Evolutionary conservation across 2,888 invertebrate genomes (phyloP), one percentile per base, ranked within the genome.

Genomic region (Cyrtodaria siliqua): DNA sequence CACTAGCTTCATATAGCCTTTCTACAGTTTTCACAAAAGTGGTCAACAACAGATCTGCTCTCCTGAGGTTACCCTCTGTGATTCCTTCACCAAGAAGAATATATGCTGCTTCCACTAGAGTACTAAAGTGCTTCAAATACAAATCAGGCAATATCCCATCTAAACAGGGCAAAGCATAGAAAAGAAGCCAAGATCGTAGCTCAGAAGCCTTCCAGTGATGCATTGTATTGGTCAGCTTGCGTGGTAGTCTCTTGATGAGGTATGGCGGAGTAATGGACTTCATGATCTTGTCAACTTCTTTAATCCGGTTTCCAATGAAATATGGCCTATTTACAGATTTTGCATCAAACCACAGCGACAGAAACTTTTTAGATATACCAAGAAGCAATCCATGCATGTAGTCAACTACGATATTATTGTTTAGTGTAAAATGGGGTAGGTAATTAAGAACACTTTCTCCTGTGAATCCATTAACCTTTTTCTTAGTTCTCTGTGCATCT

Each of bases 171-270:
- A 77, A 14, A n/a, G 73, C 55, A 47, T 77, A 80, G 38, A 73
- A n/a, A n/a, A n/a, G n/a, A n/a, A n/a, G n/a, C n/a, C n/a, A n/a
- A n/a, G n/a, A n/a, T n/a, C n/a, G n/a, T 8, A 71, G 38, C 33
- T 77, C 77, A 33, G 81, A 77, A 14, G 73, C 78, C 29, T 78
- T 82, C 72, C 71, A 78, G 59, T 78, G 71, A 16, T 56, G 52
- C 12, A 66, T 24, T 33, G 64, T 75, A 26, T 67, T 66, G 6
- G 52, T 23, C 12, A 82, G 44, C 16, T 40, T 60, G 24, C 78
- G 42, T 61, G 81, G 78, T 20, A 60, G 23, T 52, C 78, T 66
- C 26, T 71, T 42, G 18, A 78, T 67, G 2, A 55, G n/a, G 16
- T 72, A 68, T n/a, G 78, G 68, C 38, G 73, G 78, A 16, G 38